Base-by-base conservation (phyloP, 2,888 invertebrate genomes). In the Apodemia zela region DNA sequence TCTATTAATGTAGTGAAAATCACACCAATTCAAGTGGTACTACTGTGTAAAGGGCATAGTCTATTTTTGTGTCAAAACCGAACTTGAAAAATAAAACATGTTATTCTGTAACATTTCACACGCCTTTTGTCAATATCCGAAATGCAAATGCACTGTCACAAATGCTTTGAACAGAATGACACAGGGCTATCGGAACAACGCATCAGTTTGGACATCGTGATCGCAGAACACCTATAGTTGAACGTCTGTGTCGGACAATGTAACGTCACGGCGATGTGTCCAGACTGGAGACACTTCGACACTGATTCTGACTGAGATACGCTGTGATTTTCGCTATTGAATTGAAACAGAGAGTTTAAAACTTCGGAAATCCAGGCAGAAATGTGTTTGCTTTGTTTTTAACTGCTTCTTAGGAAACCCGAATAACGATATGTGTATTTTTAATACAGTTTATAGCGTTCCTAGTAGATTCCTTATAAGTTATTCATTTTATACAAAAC, bases 261-360 rank as follows among this genome's bases (percentile, higher is more conserved):
- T 66, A 73, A 75, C 72, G 69, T 67, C 73, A 71, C 72, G 73
- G 68, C 70, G 74, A 74, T 72, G 72, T 65, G 73, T 73, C 75
- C 71, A 71, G 71, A 69, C 67, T 70, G 73, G 68, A 72, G 79
- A 74, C 75, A 72, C 71, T 69, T 68, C 75, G 76, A 82, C 84
- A 82, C 83, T 80, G 89, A 89, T 88, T 78, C 81, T 81, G 79
- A 74, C 72, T 76, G 72, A 80, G 89, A 90, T 89, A 84, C 79
- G 60, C 78, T 71, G 78, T 77, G 79, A 81, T 79, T 77, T 78
- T 29, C 7, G 54, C 29, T 25, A 25, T 54, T 54, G 54, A 54
- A 54, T 54, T 54, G 25, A 54, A 54, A 54, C 29, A 54, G 54
- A 25, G 3, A 25, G 29, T 13, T 13, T 54, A 15, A 25, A 15